These are phyloP conservation scores for Calidris pygmaea DNA, from an alignment of 2,113 vertebrate species.

Conservation along the genomic window DNA sequence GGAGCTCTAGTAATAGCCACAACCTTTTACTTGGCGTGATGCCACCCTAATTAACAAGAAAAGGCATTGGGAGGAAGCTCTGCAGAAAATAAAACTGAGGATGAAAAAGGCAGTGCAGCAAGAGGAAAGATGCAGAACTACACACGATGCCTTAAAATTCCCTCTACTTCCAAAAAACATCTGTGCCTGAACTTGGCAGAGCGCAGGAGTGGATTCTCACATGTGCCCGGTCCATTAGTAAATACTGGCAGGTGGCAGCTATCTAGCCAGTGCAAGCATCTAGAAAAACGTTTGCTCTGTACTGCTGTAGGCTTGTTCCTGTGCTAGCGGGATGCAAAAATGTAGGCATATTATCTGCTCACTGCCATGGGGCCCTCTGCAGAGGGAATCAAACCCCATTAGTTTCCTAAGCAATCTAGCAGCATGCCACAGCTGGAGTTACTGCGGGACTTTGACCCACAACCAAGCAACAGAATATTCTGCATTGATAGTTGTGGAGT, in stretches of 20 bases:
- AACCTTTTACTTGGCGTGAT: not conserved
- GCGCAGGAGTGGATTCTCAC: not conserved
- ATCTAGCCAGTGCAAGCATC: not conserved
- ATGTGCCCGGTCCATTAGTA: not conserved
- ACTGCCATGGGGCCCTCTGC: not conserved
- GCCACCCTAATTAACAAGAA: constrained; percentile 17
- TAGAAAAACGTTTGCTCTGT: not conserved
- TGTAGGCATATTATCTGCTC: not conserved
- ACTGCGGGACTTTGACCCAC: rapidly evolving
- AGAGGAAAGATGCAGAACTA: not conserved
- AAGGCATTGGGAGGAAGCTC: not conserved
- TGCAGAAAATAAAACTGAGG: not conserved
- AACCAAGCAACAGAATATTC: not conserved
- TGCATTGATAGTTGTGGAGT: rapidly evolving
- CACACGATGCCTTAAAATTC: not conserved
- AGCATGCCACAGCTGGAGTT: not conserved
- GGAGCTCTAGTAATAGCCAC: constrained; percentile 2
- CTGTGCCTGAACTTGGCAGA: not conserved
- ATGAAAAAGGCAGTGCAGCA: not conserved
- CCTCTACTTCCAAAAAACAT: not conserved
- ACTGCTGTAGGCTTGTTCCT: not conserved
- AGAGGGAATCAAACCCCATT: not conserved
- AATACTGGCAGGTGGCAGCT: not conserved
- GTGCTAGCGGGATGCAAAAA: not conserved
- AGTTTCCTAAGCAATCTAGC: not conserved